These are phyloP conservation scores for Hirundichthys speculiger DNA, from an alignment of 2,113 vertebrate species.

Conservation along the genomic window DNA sequence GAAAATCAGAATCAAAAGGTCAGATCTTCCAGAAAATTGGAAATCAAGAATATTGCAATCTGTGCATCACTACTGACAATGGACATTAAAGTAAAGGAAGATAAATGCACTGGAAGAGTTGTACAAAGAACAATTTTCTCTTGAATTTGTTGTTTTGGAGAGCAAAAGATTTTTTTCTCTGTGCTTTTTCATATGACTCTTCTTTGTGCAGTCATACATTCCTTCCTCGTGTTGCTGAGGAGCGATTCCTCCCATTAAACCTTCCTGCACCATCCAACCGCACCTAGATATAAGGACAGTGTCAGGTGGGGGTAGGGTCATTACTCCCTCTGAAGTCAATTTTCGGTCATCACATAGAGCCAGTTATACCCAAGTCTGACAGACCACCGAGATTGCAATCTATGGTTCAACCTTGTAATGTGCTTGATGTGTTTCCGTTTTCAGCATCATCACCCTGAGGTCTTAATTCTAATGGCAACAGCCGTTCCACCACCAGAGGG, in stretches of 20 bases:
- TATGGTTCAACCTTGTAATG: slow-evolving; percentile 23
- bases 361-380: slow-evolving; percentile 60
- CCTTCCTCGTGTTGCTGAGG: slow-evolving; percentile 1
- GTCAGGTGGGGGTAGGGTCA: slow-evolving; percentile 48
- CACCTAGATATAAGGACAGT: slow-evolving; percentile 28
- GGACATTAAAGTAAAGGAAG: no score
- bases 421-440: slow-evolving; percentile 57
- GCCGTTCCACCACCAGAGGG: slow-evolving; percentile 30
- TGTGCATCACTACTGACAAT: no score
- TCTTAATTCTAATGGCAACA: slow-evolving; percentile 58
- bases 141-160: no score
- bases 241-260: slow-evolving; percentile 34
- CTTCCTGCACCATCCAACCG: slow-evolving; percentile 33
- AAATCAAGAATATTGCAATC: no score
- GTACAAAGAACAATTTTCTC: background rate
- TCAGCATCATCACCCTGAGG: slow-evolving; percentile 36
- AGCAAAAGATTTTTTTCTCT: background rate
- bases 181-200: slow-evolving; percentile 8
- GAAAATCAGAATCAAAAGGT: no score
- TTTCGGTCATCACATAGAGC: slow-evolving; percentile 56
- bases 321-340: slow-evolving; percentile 44
- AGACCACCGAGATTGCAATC: slow-evolving; percentile 56
- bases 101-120: no score
- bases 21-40: no score
- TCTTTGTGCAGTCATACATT: background rate